Conservation (phyloP, 2,888 invertebrate genomes). For the Cataglyphis albicans region DNA sequence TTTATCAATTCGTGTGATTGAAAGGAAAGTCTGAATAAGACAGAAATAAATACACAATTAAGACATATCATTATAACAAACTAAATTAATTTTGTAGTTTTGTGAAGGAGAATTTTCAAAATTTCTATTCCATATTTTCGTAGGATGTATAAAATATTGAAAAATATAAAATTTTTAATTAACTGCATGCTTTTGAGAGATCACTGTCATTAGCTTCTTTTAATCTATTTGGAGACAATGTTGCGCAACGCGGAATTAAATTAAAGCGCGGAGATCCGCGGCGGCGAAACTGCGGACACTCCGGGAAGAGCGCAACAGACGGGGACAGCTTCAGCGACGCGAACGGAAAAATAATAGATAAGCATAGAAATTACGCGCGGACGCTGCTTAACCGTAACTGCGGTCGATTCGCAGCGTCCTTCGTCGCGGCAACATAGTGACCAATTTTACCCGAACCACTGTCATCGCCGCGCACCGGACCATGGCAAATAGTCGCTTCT, state of each 20-base stretch:
- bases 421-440: slow-evolving; percentile 73
- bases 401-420: slow-evolving; percentile 71
- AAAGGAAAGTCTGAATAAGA: neutral
- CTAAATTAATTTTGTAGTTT: neutral
- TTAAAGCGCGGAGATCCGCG: slow-evolving; percentile 35
- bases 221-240: slow-evolving; percentile 22
- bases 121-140: neutral
- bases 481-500: slow-evolving; percentile 76
- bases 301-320: slow-evolving; percentile 44
- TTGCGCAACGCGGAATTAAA: slow-evolving; percentile 6
- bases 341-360: slow-evolving; percentile 39
- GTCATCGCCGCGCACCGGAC: slow-evolving; percentile 72
- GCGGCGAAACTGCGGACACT: slow-evolving; percentile 58
- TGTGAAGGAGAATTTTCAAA: neutral
- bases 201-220: slow-evolving; percentile 3
- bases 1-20: neutral
- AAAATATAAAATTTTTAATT: slow-evolving; percentile 7
- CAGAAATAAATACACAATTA: neutral
- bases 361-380: slow-evolving; percentile 66
- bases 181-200: neutral
- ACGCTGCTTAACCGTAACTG: slow-evolving; percentile 73
- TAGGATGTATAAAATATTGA: neutral
- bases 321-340: slow-evolving; percentile 49
- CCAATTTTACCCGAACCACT: slow-evolving; percentile 76
- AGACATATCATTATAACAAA: neutral